phyloP scores from a whole-genome alignment of 2,888 invertebrate species.

The Melangyna quadrimaculata region DNA sequence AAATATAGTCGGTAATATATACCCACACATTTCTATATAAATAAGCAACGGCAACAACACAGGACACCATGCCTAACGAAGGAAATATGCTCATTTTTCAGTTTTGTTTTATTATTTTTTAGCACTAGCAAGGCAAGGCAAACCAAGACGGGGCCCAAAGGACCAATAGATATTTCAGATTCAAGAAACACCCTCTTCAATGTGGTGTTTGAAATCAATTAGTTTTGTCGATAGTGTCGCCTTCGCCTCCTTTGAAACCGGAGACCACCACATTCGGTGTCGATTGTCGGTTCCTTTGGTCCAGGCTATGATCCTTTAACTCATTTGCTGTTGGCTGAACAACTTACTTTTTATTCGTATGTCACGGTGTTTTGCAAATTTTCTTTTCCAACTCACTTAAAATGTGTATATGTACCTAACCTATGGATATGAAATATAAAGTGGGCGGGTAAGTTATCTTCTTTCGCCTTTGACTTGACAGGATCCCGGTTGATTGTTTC shows the following conservation, averaged over 20 bases:
- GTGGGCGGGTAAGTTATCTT: conserved; percentile 76
- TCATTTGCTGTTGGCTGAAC: conserved; percentile 54
- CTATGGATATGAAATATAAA: conserved; percentile 37
- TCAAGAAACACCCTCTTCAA: conserved; percentile 59
- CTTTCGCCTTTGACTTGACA: conserved; percentile 75
- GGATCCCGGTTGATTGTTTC: conserved; percentile 42
- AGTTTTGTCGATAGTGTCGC: conserved; percentile 81
- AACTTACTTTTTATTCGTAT: conserved; percentile 63
- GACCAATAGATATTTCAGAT: conserved; percentile 74
- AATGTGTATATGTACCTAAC: not conserved
- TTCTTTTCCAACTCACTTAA: conserved; percentile 77
- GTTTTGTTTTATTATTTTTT: conserved; percentile 48
- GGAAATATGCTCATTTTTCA: conserved; percentile 64
- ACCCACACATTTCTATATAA: not conserved
- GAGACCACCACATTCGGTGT: conserved; percentile 52
- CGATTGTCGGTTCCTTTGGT: conserved; percentile 53
- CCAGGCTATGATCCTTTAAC: conserved; percentile 50
- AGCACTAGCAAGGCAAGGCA: conserved; percentile 30
- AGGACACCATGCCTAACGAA: conserved; percentile 59
- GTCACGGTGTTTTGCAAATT: conserved; percentile 75
- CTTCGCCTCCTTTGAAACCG: conserved; percentile 74
- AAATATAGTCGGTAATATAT: not conserved
- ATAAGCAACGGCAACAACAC: conserved; percentile 23
- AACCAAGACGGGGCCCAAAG: conserved; percentile 62
- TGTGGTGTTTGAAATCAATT: conserved; percentile 80